A percentile compares a stretch with the other conserved stretches of the same genome.
phyloP scores from a whole-genome alignment of 2,888 invertebrate genomes.

The Petrolisthes cinctipes region DNA sequence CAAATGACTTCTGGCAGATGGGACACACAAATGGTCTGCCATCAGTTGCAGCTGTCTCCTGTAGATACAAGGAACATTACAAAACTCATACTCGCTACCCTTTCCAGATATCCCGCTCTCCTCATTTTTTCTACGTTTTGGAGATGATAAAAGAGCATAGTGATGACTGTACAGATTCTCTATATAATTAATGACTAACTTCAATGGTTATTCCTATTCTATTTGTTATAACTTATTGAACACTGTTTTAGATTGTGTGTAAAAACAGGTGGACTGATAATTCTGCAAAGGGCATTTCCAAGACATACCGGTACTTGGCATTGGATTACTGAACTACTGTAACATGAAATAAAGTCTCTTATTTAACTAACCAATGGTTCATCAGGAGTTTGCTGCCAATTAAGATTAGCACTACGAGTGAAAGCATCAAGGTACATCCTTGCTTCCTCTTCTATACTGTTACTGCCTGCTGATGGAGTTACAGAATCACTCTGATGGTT shows the following conservation, averaged over 20 bases:
- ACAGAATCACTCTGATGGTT: slow-evolving; percentile 28
- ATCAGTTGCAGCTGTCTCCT: slow-evolving; percentile 47
- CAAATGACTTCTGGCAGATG: slow-evolving; percentile 64
- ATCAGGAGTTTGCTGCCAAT: slow-evolving; percentile 35
- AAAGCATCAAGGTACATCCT: slow-evolving; percentile 63
- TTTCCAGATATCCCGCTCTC: slow-evolving; percentile 19
- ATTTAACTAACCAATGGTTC: slow-evolving; percentile 33
- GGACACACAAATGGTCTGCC: slow-evolving; percentile 63
- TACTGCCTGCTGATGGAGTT: slow-evolving; percentile 7
- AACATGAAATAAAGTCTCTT: not conserved
- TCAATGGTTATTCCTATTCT: too few relatives aligned
- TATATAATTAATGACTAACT: too few relatives aligned
- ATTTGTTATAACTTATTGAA: not conserved
- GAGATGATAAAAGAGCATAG: slow-evolving; percentile 49
- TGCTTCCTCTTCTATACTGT: slow-evolving; percentile 57
- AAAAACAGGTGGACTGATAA: too few relatives aligned
- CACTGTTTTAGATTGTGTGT: not conserved
- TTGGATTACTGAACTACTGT: not conserved
- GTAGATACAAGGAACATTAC: not conserved
- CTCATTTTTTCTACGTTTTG: slow-evolving; percentile 49
- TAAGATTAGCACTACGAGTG: slow-evolving; percentile 59
- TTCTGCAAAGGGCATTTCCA: too few relatives aligned
- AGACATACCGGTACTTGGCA: too few relatives aligned
- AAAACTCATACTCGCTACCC: slow-evolving; percentile 19
- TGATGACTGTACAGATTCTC: slow-evolving; percentile 54